Evolutionary conservation across 2,797 vertebrate species (phyloP).

Genomic region (Hippopotamyrus pictus): DNA sequence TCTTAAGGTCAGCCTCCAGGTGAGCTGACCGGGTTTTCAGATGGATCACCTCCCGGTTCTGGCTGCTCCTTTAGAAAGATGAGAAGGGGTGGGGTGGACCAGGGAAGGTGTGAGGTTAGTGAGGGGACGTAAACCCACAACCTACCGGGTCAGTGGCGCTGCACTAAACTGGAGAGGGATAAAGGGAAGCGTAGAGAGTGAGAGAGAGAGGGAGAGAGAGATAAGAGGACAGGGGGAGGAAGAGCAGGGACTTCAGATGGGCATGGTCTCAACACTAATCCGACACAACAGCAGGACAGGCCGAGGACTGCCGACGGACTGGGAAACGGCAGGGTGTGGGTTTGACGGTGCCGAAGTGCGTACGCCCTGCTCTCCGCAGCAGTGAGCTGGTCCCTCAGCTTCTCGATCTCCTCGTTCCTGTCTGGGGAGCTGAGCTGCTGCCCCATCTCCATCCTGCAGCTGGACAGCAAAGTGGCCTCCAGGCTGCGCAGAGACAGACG

Average conservation of each 20-base stretch:
- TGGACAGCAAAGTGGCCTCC: conserved; percentile 53
- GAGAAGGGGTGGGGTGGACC: neutral
- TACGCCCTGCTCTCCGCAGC: neutral
- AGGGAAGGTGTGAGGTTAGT: neutral
- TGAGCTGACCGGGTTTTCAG: conserved; percentile 59
- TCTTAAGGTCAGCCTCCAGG: conserved; percentile 60
- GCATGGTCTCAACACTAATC: neutral
- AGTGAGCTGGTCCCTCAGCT: conserved; percentile 33
- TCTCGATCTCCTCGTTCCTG: conserved; percentile 60
- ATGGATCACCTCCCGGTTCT: conserved; percentile 58
- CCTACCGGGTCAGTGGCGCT: neutral
- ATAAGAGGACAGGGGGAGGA: neutral
- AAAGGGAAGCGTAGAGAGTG: neutral
- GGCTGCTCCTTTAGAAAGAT: conserved; percentile 32
- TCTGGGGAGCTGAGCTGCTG: conserved; percentile 62
- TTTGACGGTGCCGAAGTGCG: neutral
- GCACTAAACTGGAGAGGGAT: neutral
- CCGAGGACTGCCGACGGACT: neutral
- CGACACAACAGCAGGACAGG: neutral
- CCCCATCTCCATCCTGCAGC: conserved; percentile 57
- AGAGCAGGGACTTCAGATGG: neutral
- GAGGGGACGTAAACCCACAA: neutral
- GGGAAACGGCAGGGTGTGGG: neutral
- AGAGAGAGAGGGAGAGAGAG: neutral
- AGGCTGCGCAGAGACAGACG: conserved; percentile 49